Evolutionary conservation across 2,888 invertebrate genomes (phyloP), one percentile per base, ranked within the genome.

Genomic region (Tetanocera ferruginea): DNA sequence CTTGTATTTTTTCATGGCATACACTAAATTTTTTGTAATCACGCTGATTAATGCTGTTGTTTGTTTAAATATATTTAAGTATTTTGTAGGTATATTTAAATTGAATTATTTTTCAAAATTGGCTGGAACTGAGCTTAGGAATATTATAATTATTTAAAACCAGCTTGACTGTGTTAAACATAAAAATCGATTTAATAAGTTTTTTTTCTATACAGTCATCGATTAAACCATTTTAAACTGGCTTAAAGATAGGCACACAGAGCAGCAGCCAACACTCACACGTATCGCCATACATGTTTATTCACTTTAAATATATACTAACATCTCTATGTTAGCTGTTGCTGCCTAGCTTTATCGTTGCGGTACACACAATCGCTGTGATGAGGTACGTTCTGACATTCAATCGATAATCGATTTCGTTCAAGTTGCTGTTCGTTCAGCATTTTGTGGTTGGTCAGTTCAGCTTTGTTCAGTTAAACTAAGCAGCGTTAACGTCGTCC

Each of bases 401-500:
- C 25, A 51, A 69, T 69, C 69, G 69, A 69, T 69, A 69, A 69
- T 69, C 69, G 69, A 51, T 69, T 69, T 69, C 25, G 51, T 64
- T 64, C 31, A 28, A 31, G 34, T 17, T 31, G 23, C 69, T 37
- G 31, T 28, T n/a, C 51, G 51, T 60, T 60, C 25, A 60, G 25
- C 69, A 51, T 51, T 69, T 69, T 69, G 69, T 28, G 69, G 69
- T 69, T 69, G 69, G 49, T 69, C 69, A 69, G 49, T 19, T 49
- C 69, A 69, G 69, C 51, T 43, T 28, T 25, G 28, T 34, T n/a
- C 31, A 28, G 49, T 34, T 25, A 28, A 4, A 49, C 49, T 19
- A 19, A 17, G 49, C 64, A 66, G 25, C 69, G 9, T 11, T 69
- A 25, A 23, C 69, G 17, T 23, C 69, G 17, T 23, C 51, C 25